Evolutionary conservation across 2,888 invertebrate genomes (phyloP).

Genomic region (Pandemis cinnamomeana): DNA sequence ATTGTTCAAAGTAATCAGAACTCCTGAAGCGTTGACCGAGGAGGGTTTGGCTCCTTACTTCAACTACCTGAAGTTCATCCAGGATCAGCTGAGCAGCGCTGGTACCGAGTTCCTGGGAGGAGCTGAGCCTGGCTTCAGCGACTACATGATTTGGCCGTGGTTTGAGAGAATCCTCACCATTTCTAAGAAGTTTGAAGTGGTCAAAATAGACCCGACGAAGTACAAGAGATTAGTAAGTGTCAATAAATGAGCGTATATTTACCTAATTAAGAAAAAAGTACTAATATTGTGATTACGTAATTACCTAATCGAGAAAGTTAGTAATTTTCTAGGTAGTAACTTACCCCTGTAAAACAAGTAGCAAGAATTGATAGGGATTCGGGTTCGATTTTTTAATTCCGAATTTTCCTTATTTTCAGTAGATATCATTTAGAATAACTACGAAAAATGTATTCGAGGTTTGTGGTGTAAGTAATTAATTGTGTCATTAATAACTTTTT

Average conservation of each 20-base stretch:
- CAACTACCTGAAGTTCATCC: constrained; percentile 84
- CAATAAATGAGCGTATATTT: not conserved
- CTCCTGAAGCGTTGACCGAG: constrained; percentile 60
- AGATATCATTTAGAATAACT: too few species aligned
- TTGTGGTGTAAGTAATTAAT: too few species aligned
- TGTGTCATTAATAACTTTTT: not conserved
- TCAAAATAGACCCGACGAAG: constrained; percentile 80
- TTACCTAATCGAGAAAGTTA: too few species aligned
- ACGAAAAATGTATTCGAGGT: too few species aligned
- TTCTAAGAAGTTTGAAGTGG: constrained; percentile 76
- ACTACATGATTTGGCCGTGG: constrained; percentile 96
- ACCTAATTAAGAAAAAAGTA: not conserved
- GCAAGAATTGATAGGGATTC: too few species aligned
- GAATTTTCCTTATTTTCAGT: too few species aligned
- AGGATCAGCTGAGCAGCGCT: constrained; percentile 85
- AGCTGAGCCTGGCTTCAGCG: constrained; percentile 88
- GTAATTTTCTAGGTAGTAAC: too few species aligned
- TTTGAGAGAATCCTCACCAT: constrained; percentile 86
- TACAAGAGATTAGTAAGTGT: constrained; percentile 75
- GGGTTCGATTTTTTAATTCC: too few species aligned
- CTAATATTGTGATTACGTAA: too few species aligned
- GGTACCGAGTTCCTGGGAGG: constrained; percentile 87
- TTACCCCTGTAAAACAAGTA: too few species aligned
- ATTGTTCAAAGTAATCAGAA: constrained; percentile 56
- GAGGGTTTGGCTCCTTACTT: constrained; percentile 55